Evolutionary conservation across 2,797 vertebrate genomes (phyloP).

Genomic region (Hippoglossus hippoglossus): DNA sequence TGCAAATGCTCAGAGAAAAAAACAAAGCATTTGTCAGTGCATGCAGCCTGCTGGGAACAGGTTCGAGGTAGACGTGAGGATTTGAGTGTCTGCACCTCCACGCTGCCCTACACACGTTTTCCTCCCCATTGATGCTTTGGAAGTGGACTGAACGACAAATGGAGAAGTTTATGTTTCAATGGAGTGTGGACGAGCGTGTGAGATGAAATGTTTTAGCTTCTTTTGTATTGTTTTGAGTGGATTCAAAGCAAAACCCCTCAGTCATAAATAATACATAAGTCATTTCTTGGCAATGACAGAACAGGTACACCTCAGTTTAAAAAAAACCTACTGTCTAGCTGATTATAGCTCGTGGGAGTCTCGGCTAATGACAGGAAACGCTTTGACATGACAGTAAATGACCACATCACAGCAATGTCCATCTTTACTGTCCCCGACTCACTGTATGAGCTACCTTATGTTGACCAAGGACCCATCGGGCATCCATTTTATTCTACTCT

Average conservation of each 20-base stretch:
- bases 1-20: slow-evolving; percentile 55
- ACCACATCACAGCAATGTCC: slow-evolving; percentile 7
- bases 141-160: neutral
- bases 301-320: no score
- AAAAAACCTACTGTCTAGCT: neutral
- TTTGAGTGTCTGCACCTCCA: neutral
- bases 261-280: no score
- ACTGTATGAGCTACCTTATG: neutral
- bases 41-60: neutral
- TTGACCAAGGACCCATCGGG: slow-evolving; percentile 1
- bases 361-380: slow-evolving; percentile 15
- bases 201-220: neutral
- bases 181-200: neutral
- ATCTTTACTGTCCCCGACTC: neutral
- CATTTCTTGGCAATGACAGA: no score
- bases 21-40: slow-evolving; percentile 15
- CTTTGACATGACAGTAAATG: neutral
- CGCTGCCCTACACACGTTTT: neutral
- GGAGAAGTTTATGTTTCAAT: neutral
- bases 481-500: slow-evolving; percentile 32
- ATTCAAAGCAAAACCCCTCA: neutral
- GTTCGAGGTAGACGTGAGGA: neutral
- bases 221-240: neutral
- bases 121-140: neutral
- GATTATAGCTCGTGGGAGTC: neutral